Conservation (phyloP, 2,797 vertebrate genomes). For the Megalops cyprinoides region DNA sequence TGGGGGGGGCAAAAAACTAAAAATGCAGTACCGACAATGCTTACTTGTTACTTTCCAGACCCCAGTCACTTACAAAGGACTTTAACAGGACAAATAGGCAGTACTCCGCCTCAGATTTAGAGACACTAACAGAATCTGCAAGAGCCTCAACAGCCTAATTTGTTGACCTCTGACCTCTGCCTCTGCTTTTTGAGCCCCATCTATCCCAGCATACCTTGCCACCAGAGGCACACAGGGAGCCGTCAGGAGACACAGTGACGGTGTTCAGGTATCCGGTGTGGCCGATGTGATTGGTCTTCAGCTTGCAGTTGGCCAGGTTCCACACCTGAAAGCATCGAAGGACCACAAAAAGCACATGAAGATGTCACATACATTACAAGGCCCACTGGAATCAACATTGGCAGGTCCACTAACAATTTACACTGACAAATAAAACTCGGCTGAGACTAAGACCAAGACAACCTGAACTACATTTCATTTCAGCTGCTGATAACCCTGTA, state of each 20-base stretch:
- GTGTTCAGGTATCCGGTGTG: constrained; percentile 96
- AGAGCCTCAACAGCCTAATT: no score
- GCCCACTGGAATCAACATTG: not conserved
- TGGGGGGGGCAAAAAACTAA: no score
- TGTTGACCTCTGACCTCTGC: no score
- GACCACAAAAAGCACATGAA: not conserved
- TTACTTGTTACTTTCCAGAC: no score
- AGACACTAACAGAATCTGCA: not conserved
- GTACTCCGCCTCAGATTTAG: no score
- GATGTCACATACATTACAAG: not conserved
- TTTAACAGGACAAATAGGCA: no score
- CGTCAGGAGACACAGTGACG: constrained; percentile 93
- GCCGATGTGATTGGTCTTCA: constrained; percentile 98
- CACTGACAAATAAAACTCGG: not conserved
- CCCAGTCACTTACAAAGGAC: no score
- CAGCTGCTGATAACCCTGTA: not conserved
- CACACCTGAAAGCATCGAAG: constrained; percentile 78
- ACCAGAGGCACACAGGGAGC: constrained; percentile 95
- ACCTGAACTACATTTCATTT: not conserved
- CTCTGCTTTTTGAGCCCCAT: not conserved
- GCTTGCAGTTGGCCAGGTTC: constrained; percentile 97
- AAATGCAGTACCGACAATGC: no score
- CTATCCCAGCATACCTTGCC: constrained; percentile 80
- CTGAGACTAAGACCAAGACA: not conserved
- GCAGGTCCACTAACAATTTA: not conserved